Evolutionary conservation across 2,113 vertebrate genomes (phyloP), one percentile per base, ranked within the genome.

Genomic region (Sakesphorus luctuosus): DNA sequence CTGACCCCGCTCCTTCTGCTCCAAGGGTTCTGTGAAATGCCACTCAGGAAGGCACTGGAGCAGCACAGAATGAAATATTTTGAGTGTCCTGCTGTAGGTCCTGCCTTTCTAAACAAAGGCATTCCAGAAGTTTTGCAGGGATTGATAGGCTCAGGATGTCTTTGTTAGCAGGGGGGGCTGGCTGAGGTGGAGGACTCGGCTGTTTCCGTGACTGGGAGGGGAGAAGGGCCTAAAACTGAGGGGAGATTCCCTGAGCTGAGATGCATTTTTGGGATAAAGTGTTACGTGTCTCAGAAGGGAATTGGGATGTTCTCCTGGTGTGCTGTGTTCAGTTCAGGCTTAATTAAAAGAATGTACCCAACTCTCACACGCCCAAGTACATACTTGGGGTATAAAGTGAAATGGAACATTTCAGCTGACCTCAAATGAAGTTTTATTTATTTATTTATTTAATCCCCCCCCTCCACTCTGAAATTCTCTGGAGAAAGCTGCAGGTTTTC

Each of bases 21-120:
- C 93, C 94, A 86, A 77, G 55, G 75, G 47, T 4, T 31, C 18
- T 58, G 36, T 13, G 72, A 43, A 55, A 5, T 97, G 96, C 95
- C 94, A 94, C 80, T 92, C 94, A 94, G 62, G 95, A 62, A 95
- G 95, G 93, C 89, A 90, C 65, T 72, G 93, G 4, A 93, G 93
- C 94, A 67, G 86, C 79, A 29, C 9, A 46, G 58, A 62, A 36
- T 23, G 65, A 89, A 92, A 94, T 89, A 78, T 97, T 97, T 95
- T 74, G 52, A 92, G 61, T 93, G 94, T 97, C 96, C 96, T 91
- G 95, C 95, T 97, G 96, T 92, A 96, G 94, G 96, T 96, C 96
- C 20, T 84, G 96, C 95, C 89, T 97, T 66, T 97, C 21, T 20
- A 95, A 97, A 95, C 80, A 97, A 81, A 94, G 18, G 35, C 36